These are phyloP conservation scores for Willisornis vidua DNA, from an alignment of 2,113 vertebrate species.

Conservation along the genomic window DNA sequence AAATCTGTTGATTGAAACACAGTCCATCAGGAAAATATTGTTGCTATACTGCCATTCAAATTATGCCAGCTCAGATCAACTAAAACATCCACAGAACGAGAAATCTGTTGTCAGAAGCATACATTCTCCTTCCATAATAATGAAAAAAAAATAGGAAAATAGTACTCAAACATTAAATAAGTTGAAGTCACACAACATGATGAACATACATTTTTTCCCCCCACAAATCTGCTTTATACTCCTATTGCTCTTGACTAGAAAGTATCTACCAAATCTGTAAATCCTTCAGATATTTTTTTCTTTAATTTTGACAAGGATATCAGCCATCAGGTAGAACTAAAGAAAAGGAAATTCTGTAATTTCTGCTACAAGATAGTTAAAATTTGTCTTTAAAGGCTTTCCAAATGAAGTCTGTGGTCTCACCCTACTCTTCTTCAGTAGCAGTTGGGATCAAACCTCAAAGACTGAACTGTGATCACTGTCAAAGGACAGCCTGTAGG, in stretches of 20 bases:
- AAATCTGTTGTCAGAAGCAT: neutral
- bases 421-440: neutral
- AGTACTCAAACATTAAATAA: neutral
- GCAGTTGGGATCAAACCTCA: neutral
- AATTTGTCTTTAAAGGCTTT: neutral
- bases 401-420: neutral
- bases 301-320: neutral
- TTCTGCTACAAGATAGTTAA: neutral
- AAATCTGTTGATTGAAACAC: neutral
- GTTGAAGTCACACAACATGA: neutral
- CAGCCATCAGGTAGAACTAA: neutral
- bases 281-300: neutral
- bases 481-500: neutral
- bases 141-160: neutral
- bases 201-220: fast-evolving
- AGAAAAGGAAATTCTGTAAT: neutral
- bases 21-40: neutral
- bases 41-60: neutral
- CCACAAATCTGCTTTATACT: neutral
- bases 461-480: neutral
- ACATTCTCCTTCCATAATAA: neutral
- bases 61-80: neutral
- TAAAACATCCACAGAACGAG: neutral
- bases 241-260: neutral
- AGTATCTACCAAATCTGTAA: neutral